These are phyloP conservation scores for Sicus ferrugineus DNA, from an alignment of 2,888 invertebrate species.

Conservation along the genomic window DNA sequence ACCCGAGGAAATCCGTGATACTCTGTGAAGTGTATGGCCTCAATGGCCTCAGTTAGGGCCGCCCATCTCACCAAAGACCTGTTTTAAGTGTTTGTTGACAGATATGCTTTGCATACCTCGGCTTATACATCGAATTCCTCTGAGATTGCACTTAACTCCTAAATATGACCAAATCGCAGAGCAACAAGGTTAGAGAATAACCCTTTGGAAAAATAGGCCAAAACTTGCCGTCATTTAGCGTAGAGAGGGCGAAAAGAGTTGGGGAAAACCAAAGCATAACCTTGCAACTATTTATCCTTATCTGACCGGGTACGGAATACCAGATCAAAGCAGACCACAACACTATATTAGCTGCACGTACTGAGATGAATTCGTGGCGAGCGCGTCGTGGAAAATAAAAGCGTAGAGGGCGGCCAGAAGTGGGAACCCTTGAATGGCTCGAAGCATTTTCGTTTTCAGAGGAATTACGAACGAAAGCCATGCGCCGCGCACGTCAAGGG, in stretches of 20 bases:
- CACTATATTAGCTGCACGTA: neutral
- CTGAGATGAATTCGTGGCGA: conserved; percentile 24
- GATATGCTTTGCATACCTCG: too few species aligned
- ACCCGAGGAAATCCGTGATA: too few species aligned
- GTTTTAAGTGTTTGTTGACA: too few species aligned
- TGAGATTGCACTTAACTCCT: too few species aligned
- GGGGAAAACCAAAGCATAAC: neutral
- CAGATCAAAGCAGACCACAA: conserved; percentile 9
- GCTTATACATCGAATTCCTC: too few species aligned
- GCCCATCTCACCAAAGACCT: too few species aligned
- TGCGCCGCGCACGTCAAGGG: neutral
- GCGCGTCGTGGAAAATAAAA: neutral
- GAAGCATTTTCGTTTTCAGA: conserved; percentile 32
- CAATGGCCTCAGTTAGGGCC: too few species aligned
- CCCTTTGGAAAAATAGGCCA: conserved; percentile 29
- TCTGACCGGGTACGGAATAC: neutral
- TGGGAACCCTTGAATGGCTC: conserved; percentile 16
- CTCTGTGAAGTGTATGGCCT: too few species aligned
- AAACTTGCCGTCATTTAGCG: conserved; percentile 28
- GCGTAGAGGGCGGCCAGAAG: neutral
- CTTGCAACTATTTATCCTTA: conserved; percentile 2
- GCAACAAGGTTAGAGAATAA: too few species aligned
- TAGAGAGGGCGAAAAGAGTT: neutral
- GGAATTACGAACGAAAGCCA: conserved; percentile 19
- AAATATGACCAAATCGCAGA: too few species aligned